phyloP scores from a whole-genome alignment of 2,797 vertebrate genomes.

The Simalia tracyae region DNA sequence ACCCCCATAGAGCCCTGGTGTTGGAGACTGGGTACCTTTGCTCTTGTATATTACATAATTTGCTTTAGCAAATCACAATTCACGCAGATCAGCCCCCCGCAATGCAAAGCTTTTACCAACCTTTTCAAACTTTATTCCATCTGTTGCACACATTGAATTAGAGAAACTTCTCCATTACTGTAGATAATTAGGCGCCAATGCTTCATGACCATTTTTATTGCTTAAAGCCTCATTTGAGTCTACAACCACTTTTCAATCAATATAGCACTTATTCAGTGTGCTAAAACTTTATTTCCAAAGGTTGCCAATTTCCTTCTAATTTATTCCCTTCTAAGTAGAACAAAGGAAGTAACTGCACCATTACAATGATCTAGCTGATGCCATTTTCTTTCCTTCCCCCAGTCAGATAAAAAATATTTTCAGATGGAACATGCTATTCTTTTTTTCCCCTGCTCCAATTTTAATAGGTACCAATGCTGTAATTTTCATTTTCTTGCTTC shows the following conservation, averaged over 20 bases:
- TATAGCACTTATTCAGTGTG: conserved; percentile 34
- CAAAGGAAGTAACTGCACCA: conserved; percentile 1
- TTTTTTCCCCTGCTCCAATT: conserved; percentile 51
- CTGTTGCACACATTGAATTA: not conserved
- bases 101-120: conserved; percentile 8
- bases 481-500: conserved; percentile 63
- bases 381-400: conserved; percentile 25
- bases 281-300: conserved; percentile 36
- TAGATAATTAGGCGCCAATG: not conserved
- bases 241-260: conserved; percentile 33
- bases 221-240: conserved; percentile 32
- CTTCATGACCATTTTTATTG: conserved; percentile 20
- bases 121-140: not conserved
- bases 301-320: conserved; percentile 27
- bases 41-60: not conserved
- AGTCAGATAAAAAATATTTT: conserved; percentile 34
- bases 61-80: not conserved
- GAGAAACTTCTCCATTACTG: not conserved
- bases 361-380: conserved; percentile 44
- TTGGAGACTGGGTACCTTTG: too few species aligned
- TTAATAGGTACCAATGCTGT: conserved; percentile 53
- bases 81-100: not conserved
- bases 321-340: conserved; percentile 16
- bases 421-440: conserved; percentile 11
- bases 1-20: too few species aligned